These are phyloP conservation scores for Aspidiotus destructor DNA, from an alignment of 2,888 invertebrate species.

Conservation along the genomic window DNA sequence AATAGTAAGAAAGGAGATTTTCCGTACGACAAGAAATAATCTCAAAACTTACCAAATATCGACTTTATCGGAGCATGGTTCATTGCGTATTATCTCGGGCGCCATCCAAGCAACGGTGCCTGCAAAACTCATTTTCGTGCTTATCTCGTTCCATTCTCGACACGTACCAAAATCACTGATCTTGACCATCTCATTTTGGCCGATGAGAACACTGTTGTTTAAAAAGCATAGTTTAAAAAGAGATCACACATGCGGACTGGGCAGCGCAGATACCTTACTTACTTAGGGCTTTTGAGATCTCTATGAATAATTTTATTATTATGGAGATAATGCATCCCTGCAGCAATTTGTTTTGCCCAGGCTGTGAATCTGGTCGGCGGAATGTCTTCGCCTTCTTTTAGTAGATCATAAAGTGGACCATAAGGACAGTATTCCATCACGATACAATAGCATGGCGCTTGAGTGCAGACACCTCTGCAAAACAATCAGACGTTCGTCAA, in stretches of 20 bases:
- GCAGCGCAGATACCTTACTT: slow-evolving; percentile 44
- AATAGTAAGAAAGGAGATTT: too few species aligned
- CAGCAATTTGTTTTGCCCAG: slow-evolving; percentile 92
- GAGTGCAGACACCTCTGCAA: slow-evolving; percentile 80
- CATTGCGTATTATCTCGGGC: slow-evolving; percentile 93
- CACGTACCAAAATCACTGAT: slow-evolving; percentile 98
- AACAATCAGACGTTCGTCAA: slow-evolving; percentile 33
- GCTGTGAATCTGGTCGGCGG: slow-evolving; percentile 76
- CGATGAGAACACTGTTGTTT: slow-evolving; percentile 67
- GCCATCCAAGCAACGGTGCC: slow-evolving; percentile 99
- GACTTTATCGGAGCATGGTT: slow-evolving; percentile 93
- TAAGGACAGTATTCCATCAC: slow-evolving; percentile 98
- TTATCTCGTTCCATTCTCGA: slow-evolving; percentile 87
- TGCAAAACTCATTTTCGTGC: slow-evolving; percentile 94
- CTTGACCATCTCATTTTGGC: slow-evolving; percentile 71
- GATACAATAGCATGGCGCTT: slow-evolving; percentile 84
- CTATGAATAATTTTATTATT: slow-evolving; percentile 93
- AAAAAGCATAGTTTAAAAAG: neutral
- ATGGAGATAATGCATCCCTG: slow-evolving; percentile 94
- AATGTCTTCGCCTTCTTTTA: slow-evolving; percentile 70
- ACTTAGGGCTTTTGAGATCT: slow-evolving; percentile 99
- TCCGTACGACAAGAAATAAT: too few species aligned
- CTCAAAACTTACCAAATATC: slow-evolving; percentile 70
- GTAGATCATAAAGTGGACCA: slow-evolving; percentile 84
- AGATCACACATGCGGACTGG: neutral